Percentiles rank a stretch among this genome's conserved stretches.
phyloP scores from a whole-genome alignment of 2,113 vertebrate genomes.

The Catharus bicknelli region DNA sequence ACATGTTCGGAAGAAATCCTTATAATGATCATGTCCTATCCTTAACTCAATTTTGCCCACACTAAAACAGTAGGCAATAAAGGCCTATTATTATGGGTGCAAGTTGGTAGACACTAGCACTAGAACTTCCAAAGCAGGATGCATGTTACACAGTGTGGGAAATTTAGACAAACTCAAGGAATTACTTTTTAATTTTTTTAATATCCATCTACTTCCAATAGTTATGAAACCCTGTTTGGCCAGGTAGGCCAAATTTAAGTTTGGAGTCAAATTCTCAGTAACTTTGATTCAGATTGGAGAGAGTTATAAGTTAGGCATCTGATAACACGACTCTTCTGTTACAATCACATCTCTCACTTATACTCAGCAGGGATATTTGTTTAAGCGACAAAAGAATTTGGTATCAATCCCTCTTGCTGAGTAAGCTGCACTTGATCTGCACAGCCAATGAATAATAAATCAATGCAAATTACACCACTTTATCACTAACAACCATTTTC shows the following conservation, averaged over 20 bases:
- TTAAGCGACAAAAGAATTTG: constrained; percentile 26
- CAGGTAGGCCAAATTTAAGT: neutral
- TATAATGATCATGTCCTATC: neutral
- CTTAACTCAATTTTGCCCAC: neutral
- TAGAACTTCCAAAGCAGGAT: neutral
- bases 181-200: neutral
- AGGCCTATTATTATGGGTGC: neutral
- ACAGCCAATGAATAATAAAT: constrained; percentile 63
- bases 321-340: neutral
- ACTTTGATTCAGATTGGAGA: neutral
- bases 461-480: constrained; percentile 58
- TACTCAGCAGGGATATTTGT: constrained; percentile 31
- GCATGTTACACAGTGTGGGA: neutral
- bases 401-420: neutral
- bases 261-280: neutral
- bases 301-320: neutral
- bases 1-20: neutral
- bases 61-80: neutral
- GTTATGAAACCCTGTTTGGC: neutral
- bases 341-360: neutral
- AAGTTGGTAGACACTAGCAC: neutral
- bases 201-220: neutral
- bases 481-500: constrained; percentile 61
- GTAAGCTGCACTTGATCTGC: constrained; percentile 39
- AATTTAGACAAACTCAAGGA: neutral